phyloP scores from a whole-genome alignment of 35 echinoderm and acorn worm genomes.

The Strongylocentrotus purpuratus region DNA sequence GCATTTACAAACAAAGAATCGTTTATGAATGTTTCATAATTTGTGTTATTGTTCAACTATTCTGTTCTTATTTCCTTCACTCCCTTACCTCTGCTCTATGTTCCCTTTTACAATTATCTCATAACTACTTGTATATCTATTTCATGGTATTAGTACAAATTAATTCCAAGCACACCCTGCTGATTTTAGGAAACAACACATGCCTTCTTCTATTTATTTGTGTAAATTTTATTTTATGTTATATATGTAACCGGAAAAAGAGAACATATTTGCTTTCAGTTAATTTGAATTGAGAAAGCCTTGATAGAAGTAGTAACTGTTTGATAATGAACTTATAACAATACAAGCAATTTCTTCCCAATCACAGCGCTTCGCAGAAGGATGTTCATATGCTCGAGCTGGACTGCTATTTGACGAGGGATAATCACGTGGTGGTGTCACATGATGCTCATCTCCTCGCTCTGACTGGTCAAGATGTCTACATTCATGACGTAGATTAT shows the following conservation, averaged over 20 bases:
- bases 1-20: too few species aligned
- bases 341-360: too few species aligned
- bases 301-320: too few species aligned
- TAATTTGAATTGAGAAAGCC: not conserved
- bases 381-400: conserved; percentile 95
- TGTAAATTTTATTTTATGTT: not conserved
- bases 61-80: too few species aligned
- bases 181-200: not conserved
- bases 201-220: not conserved
- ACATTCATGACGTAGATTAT: conserved; percentile 80
- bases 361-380: conserved; percentile 60
- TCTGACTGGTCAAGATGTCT: conserved; percentile 57
- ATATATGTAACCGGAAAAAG: not conserved
- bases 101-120: too few species aligned
- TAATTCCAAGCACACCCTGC: not conserved
- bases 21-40: too few species aligned
- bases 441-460: conserved; percentile 81
- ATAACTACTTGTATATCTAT: too few species aligned
- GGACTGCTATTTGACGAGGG: conserved; percentile 91
- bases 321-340: too few species aligned
- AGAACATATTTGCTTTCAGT: not conserved
- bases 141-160: not conserved
- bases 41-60: too few species aligned
- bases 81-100: too few species aligned
- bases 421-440: conserved; percentile 88